Conservation (phyloP, 2,888 invertebrate genomes). For the Leptopilina syphax region DNA sequence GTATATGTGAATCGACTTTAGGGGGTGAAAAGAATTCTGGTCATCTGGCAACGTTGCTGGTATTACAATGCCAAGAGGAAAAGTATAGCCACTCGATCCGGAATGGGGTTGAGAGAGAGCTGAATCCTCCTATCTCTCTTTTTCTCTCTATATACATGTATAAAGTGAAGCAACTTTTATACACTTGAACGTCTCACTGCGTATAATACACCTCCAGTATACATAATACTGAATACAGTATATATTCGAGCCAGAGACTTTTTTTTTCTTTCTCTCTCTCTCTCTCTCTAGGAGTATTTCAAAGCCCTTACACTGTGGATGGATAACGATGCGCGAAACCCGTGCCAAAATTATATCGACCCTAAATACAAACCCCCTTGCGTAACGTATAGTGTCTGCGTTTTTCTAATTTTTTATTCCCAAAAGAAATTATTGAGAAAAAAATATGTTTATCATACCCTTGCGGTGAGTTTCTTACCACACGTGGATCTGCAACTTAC, state of each 20-base stretch:
- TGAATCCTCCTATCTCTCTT: slow-evolving; percentile 59
- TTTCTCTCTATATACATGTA: slow-evolving; percentile 57
- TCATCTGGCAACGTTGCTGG: slow-evolving; percentile 38
- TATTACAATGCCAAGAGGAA: slow-evolving; percentile 47
- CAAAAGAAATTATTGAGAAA: background rate
- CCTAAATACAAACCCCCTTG: slow-evolving; percentile 61
- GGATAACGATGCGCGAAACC: slow-evolving; percentile 64
- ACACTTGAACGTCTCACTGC: slow-evolving; percentile 64
- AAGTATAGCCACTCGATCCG: slow-evolving; percentile 56
- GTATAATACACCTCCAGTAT: slow-evolving; percentile 64
- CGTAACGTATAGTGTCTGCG: slow-evolving; percentile 63
- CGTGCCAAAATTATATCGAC: slow-evolving; percentile 73
- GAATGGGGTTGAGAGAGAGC: slow-evolving; percentile 52
- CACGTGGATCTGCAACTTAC: background rate
- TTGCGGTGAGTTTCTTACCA: background rate
- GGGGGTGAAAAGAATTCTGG: slow-evolving; percentile 9
- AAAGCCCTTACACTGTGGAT: no score
- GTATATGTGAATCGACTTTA: slow-evolving; percentile 23
- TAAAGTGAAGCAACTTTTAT: slow-evolving; percentile 73
- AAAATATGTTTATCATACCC: no score
- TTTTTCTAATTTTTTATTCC: slow-evolving; percentile 56
- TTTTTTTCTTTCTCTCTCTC: background rate
- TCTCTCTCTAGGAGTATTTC: no score
- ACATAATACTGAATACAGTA: slow-evolving; percentile 60
- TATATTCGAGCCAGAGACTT: slow-evolving; percentile 54